phyloP scores from a whole-genome alignment of 1,140 invertebrate species.

The Sycobia sp. region DNA sequence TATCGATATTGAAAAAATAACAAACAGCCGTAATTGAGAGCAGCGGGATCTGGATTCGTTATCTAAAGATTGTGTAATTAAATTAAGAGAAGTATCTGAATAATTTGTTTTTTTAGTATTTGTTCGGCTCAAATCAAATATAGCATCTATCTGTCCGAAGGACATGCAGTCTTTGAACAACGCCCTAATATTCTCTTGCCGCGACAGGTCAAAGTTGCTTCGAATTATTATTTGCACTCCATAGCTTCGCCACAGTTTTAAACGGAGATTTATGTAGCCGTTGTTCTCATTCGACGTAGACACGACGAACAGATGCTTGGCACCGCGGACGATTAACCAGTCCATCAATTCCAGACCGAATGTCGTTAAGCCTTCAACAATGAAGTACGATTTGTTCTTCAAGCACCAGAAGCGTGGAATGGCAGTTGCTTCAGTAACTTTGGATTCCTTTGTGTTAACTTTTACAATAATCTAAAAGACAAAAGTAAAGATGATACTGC shows the following conservation, averaged over 20 bases:
- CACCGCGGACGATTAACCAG: slow-evolving; percentile 84
- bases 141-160: slow-evolving; percentile 32
- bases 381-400: slow-evolving; percentile 56
- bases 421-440: background rate
- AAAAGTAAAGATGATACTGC: too few species aligned
- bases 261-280: slow-evolving; percentile 62
- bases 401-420: slow-evolving; percentile 40
- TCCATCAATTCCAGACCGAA: slow-evolving; percentile 90
- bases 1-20: slow-evolving; percentile 29
- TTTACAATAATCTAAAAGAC: slow-evolving; percentile 40
- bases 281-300: slow-evolving; percentile 70
- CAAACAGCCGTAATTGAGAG: slow-evolving; percentile 27
- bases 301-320: slow-evolving; percentile 77
- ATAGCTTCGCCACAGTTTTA: slow-evolving; percentile 35
- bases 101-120: slow-evolving; percentile 5
- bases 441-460: slow-evolving; percentile 29
- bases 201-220: slow-evolving; percentile 44
- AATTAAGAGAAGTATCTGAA: background rate
- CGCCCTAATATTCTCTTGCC: slow-evolving; percentile 38
- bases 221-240: slow-evolving; percentile 27
- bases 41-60: slow-evolving; percentile 32
- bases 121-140: slow-evolving; percentile 36
- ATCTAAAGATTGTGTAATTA: slow-evolving; percentile 34
- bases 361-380: slow-evolving; percentile 82
- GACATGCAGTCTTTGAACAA: slow-evolving; percentile 34